A percentile compares a stretch with the other conserved stretches of the same genome.
Evolutionary conservation across 2,797 vertebrate genomes (phyloP).

Genomic region (Gobio occitaniae): DNA sequence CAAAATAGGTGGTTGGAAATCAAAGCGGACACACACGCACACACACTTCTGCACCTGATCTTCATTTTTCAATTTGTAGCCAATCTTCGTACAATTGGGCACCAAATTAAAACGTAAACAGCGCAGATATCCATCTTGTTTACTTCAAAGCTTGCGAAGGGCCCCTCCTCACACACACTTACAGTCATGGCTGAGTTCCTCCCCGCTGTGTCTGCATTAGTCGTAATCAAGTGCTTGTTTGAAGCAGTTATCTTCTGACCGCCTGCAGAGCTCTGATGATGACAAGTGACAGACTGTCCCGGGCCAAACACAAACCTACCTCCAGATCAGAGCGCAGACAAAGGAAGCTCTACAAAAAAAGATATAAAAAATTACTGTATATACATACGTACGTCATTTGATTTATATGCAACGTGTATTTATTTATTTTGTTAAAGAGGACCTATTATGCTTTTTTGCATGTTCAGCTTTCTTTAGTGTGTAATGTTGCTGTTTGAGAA

Average conservation of each 20-base stretch:
- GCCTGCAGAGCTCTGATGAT: slow-evolving; percentile 50
- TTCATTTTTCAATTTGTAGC: slow-evolving; percentile 85
- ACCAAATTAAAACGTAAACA: slow-evolving; percentile 81
- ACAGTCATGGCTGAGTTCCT: slow-evolving; percentile 54
- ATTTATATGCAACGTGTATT: neutral
- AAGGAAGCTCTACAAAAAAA: neutral
- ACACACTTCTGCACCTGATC: slow-evolving; percentile 73
- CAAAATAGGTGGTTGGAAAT: slow-evolving; percentile 28
- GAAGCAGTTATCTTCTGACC: slow-evolving; percentile 49
- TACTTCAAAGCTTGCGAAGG: slow-evolving; percentile 74
- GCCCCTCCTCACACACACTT: slow-evolving; percentile 41
- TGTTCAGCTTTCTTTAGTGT: neutral
- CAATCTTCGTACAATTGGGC: slow-evolving; percentile 78
- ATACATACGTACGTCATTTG: neutral
- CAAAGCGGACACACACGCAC: slow-evolving; percentile 39
- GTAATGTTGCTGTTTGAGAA: neutral
- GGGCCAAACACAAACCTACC: slow-evolving; percentile 20
- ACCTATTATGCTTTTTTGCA: neutral
- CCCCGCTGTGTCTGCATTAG: slow-evolving; percentile 69
- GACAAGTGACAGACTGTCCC: slow-evolving; percentile 37
- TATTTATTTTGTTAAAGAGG: neutral
- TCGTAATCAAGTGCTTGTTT: slow-evolving; percentile 74
- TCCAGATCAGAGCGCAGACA: neutral
- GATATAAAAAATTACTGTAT: neutral
- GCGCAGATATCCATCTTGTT: slow-evolving; percentile 81